Evolutionary conservation across 2,888 invertebrate species (phyloP), one percentile per base, ranked within the genome.

Genomic region (Cantharis rufa): DNA sequence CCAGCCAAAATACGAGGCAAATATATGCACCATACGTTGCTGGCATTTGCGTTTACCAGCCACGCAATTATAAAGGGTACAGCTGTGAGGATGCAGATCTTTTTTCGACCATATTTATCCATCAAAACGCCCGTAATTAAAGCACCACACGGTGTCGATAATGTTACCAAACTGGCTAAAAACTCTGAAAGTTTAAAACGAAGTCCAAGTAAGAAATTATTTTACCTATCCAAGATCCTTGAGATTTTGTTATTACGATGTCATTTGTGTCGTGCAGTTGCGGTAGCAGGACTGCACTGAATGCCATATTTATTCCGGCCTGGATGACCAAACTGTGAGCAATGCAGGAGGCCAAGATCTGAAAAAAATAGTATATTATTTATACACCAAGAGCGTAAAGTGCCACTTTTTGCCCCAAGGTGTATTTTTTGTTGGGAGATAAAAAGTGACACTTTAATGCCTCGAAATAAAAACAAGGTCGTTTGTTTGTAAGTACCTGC

Each of bases 201-300:
- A 21, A 24, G n/a, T 24, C 11, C 2, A 66, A 66, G 13, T 9
- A 4, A 24, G 18, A n/a, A 9, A 13, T 64, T 5, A 0, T 63
- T 21, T 70, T 85, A 91, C 92, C 90, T 83, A 91, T 90, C 91
- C 91, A 92, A 27, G 91, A 90, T 27, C 88, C 89, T 83, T 91
- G 86, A 27, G 87, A 86, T 76, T 87, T 87, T 62, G 87, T 87
- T 62, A 91, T 87, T 15, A 82, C 81, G 48, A 90, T 87, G 32
- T 85, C 82, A 78, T 87, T 88, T 62, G 84, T 84, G 73, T 87
- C 83, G 10, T 84, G 84, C 64, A 91, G 85, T 78, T 91, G 90
- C 10, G 91, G 90, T 73, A 90, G 83, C 72, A 92, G 85, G 70
- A 92, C 87, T 9, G 91, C 90, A 81, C 91, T 90, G 82, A 90